These are phyloP conservation scores for Apomyelois bistriatella DNA, from an alignment of 2,888 invertebrate genomes.

Conservation along the genomic window DNA sequence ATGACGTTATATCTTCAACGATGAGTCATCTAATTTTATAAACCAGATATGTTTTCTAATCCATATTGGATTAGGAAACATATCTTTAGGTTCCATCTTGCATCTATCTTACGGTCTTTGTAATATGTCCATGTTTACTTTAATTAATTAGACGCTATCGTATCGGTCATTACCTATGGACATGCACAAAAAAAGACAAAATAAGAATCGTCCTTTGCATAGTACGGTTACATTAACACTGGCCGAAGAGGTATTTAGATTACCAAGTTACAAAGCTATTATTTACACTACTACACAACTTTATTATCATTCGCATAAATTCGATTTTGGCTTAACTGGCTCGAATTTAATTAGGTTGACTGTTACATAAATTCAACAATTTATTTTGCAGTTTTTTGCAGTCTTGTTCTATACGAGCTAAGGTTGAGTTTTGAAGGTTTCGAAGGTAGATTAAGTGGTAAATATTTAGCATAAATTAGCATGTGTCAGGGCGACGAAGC, in stretches of 20 bases:
- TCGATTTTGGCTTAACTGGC: too few species aligned
- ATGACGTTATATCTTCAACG: too few species aligned
- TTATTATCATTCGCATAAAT: not conserved
- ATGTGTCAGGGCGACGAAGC: slow-evolving; percentile 30
- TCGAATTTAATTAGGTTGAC: not conserved
- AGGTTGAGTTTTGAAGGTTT: slow-evolving; percentile 12
- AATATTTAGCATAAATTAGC: slow-evolving; percentile 35
- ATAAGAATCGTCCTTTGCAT: slow-evolving; percentile 32
- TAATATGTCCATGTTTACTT: too few species aligned
- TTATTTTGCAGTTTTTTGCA: not conserved
- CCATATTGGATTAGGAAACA: too few species aligned
- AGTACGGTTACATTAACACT: slow-evolving; percentile 30
- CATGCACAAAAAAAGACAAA: slow-evolving; percentile 13
- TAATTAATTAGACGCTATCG: too few species aligned
- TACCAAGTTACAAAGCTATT: slow-evolving; percentile 18
- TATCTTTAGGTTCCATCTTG: too few species aligned
- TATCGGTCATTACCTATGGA: not conserved
- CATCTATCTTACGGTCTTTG: too few species aligned
- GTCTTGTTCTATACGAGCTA: slow-evolving; percentile 9
- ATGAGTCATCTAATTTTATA: too few species aligned
- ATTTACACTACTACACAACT: not conserved
- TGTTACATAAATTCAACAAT: not conserved
- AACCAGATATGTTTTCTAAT: too few species aligned
- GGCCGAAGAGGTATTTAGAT: slow-evolving; percentile 26
- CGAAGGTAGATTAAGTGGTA: not conserved